phyloP scores from a whole-genome alignment of 2,888 invertebrate species.

The Zelleria hepariella region DNA sequence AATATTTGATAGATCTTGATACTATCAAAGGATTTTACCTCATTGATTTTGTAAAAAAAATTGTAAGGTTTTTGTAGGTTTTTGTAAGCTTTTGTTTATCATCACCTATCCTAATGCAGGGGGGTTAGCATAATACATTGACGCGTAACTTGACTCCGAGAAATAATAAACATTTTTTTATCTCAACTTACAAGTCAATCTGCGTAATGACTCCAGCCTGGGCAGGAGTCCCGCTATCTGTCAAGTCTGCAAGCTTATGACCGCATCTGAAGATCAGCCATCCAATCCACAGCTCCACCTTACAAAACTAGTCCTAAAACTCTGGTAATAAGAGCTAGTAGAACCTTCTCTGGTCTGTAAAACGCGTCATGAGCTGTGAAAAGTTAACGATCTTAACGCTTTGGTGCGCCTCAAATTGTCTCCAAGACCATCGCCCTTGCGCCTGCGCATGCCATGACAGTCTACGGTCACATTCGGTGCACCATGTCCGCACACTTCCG shows the following conservation, averaged over 20 bases:
- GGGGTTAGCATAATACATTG: no score
- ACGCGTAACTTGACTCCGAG: background rate
- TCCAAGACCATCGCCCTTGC: conserved; percentile 63
- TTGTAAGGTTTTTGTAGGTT: no score
- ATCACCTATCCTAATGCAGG: no score
- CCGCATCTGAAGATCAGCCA: conserved; percentile 4
- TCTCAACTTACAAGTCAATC: background rate
- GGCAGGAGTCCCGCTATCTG: background rate
- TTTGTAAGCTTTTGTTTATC: no score
- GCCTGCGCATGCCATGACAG: conserved; percentile 60
- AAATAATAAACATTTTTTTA: background rate
- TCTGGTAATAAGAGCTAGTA: conserved; percentile 1
- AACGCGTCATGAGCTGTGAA: conserved; percentile 12
- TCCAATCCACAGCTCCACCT: background rate
- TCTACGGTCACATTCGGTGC: conserved; percentile 35
- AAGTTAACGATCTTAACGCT: conserved; percentile 68
- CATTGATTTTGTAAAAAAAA: no score
- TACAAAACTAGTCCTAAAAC: conserved; percentile 5
- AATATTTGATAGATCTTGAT: no score
- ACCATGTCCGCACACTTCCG: conserved; percentile 57
- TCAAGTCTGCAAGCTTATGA: conserved; percentile 5
- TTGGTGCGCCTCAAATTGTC: conserved; percentile 65
- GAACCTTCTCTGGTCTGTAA: background rate
- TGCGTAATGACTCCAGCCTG: background rate
- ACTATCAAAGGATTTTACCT: no score